Percentiles rank a stretch among this genome's conserved stretches.
Conservation (phyloP, 2,888 invertebrate genomes). For the Xylocampa areola region DNA sequence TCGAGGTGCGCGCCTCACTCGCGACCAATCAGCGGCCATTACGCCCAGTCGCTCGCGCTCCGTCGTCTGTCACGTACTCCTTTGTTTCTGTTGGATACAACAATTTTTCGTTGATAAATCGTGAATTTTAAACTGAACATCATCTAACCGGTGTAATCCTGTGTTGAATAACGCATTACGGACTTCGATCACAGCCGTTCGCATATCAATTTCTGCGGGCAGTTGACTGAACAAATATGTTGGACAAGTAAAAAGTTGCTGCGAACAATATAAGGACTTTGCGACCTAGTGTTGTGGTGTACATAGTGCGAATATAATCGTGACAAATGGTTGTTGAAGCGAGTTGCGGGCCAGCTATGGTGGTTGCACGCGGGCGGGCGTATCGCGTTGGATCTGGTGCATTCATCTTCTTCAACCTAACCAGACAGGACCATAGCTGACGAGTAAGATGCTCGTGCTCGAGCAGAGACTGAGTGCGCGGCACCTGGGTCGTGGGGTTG, state of each 20-base stretch:
- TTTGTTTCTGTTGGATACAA: conserved; percentile 66
- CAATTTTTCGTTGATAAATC: conserved; percentile 67
- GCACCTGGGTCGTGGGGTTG: conserved; percentile 79
- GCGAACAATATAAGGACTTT: conserved; percentile 37
- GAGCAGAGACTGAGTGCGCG: conserved; percentile 86
- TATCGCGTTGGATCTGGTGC: conserved; percentile 82
- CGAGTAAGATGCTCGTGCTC: conserved; percentile 87
- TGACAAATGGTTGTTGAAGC: conserved; percentile 85
- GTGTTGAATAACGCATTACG: conserved; percentile 50
- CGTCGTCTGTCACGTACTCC: conserved; percentile 68
- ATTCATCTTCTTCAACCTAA: conserved; percentile 85
- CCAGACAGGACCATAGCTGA: conserved; percentile 88
- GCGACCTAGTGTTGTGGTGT: conserved; percentile 56
- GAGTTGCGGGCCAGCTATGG: conserved; percentile 82
- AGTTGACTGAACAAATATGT: conserved; percentile 75
- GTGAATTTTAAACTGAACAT: conserved; percentile 54
- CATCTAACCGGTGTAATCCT: conserved; percentile 68
- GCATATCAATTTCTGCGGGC: conserved; percentile 56
- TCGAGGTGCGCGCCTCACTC: conserved; percentile 79
- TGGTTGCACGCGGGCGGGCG: conserved; percentile 76
- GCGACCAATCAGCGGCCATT: conserved; percentile 83
- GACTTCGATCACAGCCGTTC: conserved; percentile 40
- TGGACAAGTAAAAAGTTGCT: conserved; percentile 81
- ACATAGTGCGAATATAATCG: conserved; percentile 62
- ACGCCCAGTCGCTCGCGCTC: conserved; percentile 77